These are phyloP conservation scores for Trematomus bernacchii DNA, from an alignment of 2,797 vertebrate genomes.

Conservation along the genomic window DNA sequence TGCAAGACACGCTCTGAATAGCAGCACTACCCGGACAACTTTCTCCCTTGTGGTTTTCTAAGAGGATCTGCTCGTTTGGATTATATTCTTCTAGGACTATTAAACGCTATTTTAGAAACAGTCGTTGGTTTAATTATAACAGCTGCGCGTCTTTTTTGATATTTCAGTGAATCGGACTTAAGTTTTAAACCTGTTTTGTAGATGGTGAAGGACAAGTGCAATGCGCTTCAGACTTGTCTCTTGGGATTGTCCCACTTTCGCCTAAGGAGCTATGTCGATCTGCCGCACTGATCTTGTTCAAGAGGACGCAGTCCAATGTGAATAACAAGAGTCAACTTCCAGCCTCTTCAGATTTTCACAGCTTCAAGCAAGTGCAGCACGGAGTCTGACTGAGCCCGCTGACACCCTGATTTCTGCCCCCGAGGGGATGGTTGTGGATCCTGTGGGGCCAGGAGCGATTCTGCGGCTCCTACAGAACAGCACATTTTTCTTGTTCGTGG, in stretches of 20 bases:
- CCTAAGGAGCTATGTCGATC: constrained; percentile 84
- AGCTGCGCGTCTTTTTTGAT: constrained; percentile 26
- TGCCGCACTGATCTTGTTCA: constrained; percentile 60
- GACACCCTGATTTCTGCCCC: constrained; percentile 78
- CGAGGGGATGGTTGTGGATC: constrained; percentile 95
- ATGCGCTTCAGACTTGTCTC: constrained; percentile 81
- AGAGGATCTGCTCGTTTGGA: constrained; percentile 76
- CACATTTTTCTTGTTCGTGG: constrained; percentile 85
- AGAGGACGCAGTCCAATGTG: constrained; percentile 68
- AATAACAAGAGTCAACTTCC: constrained; percentile 56
- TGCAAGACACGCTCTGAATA: constrained; percentile 66
- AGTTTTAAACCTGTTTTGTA: constrained; percentile 41
- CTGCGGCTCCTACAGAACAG: constrained; percentile 89
- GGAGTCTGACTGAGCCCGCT: constrained; percentile 59
- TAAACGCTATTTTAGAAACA: constrained; percentile 27
- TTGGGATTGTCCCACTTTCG: constrained; percentile 84
- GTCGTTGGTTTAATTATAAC: background rate
- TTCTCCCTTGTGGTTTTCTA: constrained; percentile 46
- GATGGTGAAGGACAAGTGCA: constrained; percentile 81
- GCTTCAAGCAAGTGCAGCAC: constrained; percentile 62
- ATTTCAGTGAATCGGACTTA: constrained; percentile 27
- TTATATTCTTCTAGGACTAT: constrained; percentile 61
- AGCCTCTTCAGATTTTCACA: constrained; percentile 44
- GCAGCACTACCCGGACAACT: constrained; percentile 69
- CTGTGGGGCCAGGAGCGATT: constrained; percentile 91